A percentile compares a stretch with the other conserved stretches of the same genome.
Evolutionary conservation across 2,797 vertebrate genomes (phyloP).

Genomic region (Pipistrellus nathusii): DNA sequence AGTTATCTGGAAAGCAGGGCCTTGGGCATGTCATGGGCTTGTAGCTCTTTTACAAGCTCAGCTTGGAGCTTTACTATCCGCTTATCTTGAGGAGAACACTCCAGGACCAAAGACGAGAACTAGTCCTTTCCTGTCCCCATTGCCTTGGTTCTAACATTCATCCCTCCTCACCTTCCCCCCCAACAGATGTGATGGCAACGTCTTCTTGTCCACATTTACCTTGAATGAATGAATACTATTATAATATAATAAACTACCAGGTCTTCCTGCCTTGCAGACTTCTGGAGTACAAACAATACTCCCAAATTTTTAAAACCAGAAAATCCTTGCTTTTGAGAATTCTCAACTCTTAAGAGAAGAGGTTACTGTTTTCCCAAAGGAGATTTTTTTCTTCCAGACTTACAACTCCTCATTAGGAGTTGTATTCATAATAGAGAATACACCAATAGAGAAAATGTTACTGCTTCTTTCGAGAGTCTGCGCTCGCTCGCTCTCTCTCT

Average conservation of each 20-base stretch:
- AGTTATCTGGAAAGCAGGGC: neutral
- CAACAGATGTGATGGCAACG: neutral
- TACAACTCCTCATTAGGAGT: neutral
- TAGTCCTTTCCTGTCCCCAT: neutral
- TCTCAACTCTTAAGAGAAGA: conserved; percentile 13
- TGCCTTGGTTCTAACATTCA: neutral
- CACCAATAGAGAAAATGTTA: neutral
- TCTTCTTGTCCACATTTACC: neutral
- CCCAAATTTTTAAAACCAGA: conserved; percentile 5
- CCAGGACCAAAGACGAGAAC: neutral
- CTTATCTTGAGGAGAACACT: neutral
- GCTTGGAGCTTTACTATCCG: neutral
- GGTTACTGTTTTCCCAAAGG: neutral
- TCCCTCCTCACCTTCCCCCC: neutral
- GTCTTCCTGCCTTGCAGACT: neutral
- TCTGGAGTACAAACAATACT: neutral
- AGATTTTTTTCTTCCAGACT: conserved; percentile 3
- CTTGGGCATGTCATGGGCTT: neutral
- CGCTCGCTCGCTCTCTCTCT: neutral
- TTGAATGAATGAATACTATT: neutral
- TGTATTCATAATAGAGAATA: neutral
- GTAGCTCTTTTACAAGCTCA: neutral
- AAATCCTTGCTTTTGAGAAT: conserved; percentile 13
- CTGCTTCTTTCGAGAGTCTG: neutral
- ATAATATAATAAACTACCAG: neutral